Percentiles rank a stretch among this genome's conserved stretches.
phyloP scores from a whole-genome alignment of 1,140 invertebrate species.

The Odontomachus brunneus region DNA sequence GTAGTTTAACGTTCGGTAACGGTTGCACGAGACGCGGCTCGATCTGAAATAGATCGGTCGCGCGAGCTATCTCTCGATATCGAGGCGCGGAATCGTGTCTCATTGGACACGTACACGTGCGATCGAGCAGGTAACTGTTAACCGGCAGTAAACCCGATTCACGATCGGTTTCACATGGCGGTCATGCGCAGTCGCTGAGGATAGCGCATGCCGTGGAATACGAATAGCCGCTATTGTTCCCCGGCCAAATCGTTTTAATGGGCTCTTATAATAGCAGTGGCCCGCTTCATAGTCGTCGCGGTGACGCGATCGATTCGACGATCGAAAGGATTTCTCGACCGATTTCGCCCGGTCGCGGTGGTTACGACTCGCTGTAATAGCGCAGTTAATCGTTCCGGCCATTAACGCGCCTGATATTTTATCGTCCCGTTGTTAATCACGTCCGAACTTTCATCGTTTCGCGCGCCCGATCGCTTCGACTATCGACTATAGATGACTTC shows the following conservation, averaged over 20 bases:
- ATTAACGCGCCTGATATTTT: constrained; percentile 36
- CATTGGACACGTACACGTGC: constrained; percentile 74
- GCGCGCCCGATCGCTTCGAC: neutral
- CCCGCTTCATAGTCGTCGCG: constrained; percentile 30
- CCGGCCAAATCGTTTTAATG: constrained; percentile 70
- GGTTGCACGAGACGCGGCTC: neutral
- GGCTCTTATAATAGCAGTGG: constrained; percentile 69
- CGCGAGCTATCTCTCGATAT: constrained; percentile 34
- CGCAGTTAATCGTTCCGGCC: constrained; percentile 26
- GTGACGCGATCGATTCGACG: constrained; percentile 54
- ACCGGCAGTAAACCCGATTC: constrained; percentile 71
- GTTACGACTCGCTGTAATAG: constrained; percentile 39
- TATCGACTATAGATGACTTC: neutral
- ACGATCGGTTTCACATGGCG: constrained; percentile 72
- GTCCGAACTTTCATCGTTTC: constrained; percentile 1
- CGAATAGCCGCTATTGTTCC: constrained; percentile 69
- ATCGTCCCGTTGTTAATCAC: constrained; percentile 24
- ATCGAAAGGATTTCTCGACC: constrained; percentile 54
- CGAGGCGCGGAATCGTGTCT: constrained; percentile 62
- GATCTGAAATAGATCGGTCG: constrained; percentile 57
- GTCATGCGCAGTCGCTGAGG: constrained; percentile 68
- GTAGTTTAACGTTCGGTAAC: neutral
- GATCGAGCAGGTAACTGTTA: constrained; percentile 69
- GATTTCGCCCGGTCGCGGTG: neutral
- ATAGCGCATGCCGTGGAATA: constrained; percentile 66